These are phyloP conservation scores for Drosophila multiciliata DNA, from an alignment of 2,888 invertebrate species.

Conservation along the genomic window DNA sequence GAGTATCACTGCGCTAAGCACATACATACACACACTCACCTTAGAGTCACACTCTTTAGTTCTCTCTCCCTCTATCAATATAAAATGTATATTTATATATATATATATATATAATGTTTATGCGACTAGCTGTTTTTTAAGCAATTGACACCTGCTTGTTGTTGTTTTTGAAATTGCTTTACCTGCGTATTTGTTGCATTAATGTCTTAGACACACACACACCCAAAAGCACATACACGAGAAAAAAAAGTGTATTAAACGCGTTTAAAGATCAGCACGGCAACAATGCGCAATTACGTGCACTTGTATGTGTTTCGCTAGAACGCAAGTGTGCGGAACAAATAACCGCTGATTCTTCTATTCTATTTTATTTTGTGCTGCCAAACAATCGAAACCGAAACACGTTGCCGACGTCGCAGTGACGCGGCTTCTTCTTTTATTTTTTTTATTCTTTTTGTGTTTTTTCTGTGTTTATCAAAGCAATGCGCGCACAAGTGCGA, in stretches of 20 bases:
- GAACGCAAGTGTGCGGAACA: conserved; percentile 20
- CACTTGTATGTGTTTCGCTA: conserved; percentile 7
- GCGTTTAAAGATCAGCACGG: conserved; percentile 20
- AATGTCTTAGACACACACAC: conserved; percentile 13
- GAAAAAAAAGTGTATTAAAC: conserved; percentile 8
- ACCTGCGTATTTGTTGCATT: conserved; percentile 48
- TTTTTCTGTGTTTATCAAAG: conserved; percentile 50
- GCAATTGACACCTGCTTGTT: conserved; percentile 45
- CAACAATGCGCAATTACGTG: conserved; percentile 11
- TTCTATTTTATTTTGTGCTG: conserved; percentile 34
- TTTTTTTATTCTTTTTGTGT: conserved; percentile 6
- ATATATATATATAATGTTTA: conserved; percentile 1
- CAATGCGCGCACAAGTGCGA: conserved; percentile 46
- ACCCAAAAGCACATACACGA: conserved; percentile 6
- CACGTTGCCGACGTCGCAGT: conserved; percentile 59
- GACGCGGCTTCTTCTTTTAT: conserved; percentile 26
- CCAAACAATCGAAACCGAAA: conserved; percentile 59
- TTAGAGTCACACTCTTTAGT: conserved; percentile 6
- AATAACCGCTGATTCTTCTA: conserved; percentile 26
- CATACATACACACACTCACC: conserved; percentile 28
- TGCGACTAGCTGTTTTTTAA: conserved; percentile 27
- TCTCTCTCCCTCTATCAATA: conserved; percentile 4
- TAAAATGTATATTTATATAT: not conserved
- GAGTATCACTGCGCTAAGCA: conserved; percentile 20
- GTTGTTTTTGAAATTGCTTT: conserved; percentile 26